Conservation (phyloP, 2,888 invertebrate genomes). For the Chelonus formosanus region DNA sequence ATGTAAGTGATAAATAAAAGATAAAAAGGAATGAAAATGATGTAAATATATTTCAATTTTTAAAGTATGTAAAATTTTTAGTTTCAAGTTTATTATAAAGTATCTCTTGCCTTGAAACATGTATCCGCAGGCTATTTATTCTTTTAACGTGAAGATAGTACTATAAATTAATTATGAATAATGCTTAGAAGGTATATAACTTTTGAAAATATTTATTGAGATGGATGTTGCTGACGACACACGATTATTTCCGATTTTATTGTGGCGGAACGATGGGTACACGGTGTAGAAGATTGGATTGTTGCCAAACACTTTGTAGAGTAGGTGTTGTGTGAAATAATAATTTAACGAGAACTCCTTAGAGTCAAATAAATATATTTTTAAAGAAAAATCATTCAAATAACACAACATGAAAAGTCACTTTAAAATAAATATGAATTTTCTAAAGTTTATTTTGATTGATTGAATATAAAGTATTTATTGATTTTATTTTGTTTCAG, state of each 20-base stretch:
- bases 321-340: slow-evolving; percentile 52
- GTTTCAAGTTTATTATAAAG: neutral
- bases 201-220: slow-evolving; percentile 5
- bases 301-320: slow-evolving; percentile 44
- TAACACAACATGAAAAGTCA: slow-evolving; percentile 22
- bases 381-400: slow-evolving; percentile 23
- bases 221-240: slow-evolving; percentile 28
- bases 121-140: no score
- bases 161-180: no score
- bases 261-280: slow-evolving; percentile 26
- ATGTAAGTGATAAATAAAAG: no score
- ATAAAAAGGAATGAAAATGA: no score
- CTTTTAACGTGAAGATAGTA: no score
- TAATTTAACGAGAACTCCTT: slow-evolving; percentile 50
- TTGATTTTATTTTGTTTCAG: slow-evolving; percentile 45
- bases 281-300: slow-evolving; percentile 41
- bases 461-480: slow-evolving; percentile 2
- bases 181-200: no score
- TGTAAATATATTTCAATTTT: no score
- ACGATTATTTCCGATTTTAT: slow-evolving; percentile 34
- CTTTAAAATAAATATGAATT: neutral
- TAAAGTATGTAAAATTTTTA: neutral
- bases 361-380: slow-evolving; percentile 25
- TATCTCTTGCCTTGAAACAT: no score
- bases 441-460: slow-evolving; percentile 8